Base-by-base conservation (phyloP, 2,113 vertebrate genomes). In the Catagonus wagneri region DNA sequence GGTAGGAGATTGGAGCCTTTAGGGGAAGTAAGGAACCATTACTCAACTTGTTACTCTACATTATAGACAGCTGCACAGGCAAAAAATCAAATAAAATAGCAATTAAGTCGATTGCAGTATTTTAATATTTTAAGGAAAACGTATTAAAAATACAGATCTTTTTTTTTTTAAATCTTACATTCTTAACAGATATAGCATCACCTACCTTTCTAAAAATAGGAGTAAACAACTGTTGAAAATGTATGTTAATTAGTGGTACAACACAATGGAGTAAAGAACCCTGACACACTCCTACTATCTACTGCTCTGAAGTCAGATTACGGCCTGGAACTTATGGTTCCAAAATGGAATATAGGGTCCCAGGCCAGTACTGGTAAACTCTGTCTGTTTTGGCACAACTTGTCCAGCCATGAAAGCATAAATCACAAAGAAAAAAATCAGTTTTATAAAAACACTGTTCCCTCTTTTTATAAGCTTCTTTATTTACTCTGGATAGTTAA, bases 361-460 rank as follows among this genome's bases (percentile, higher is more conserved):
- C 86, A 97, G 88, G 60, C 81, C 74, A 91, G 50, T 63, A 81
- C n/a, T 6, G 22, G 39, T 63, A 87, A 96, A 93, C 17, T 81
- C n/a, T 66, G 80, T 63, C 56, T 83, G 79, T 79, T 90, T 72
- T 83, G 76, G 72, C 66, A 87, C 66, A 74, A 72, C 58, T 88
- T 95, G 20, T 95, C 34, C 68, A 96, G 79, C 52, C 36, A 80
- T 96, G 79, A 96, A 93, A 88, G 93, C 63, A 95, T 68, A 95
- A 36, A 89, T 89, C 75, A 98, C 85, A 95, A 79, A 95, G 89
- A 96, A 93, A 97, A 97, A 97, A 98, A 95, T 96, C 85, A 96
- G 29, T 92, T 97, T 97, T 97, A 16, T 85, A 96, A 96, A 98
- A 97, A 84, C 97, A 95, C 96, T 96, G 96, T 93, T 97, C 97